phyloP scores from a whole-genome alignment of 1,140 invertebrate species.

The Ostrea edulis region DNA sequence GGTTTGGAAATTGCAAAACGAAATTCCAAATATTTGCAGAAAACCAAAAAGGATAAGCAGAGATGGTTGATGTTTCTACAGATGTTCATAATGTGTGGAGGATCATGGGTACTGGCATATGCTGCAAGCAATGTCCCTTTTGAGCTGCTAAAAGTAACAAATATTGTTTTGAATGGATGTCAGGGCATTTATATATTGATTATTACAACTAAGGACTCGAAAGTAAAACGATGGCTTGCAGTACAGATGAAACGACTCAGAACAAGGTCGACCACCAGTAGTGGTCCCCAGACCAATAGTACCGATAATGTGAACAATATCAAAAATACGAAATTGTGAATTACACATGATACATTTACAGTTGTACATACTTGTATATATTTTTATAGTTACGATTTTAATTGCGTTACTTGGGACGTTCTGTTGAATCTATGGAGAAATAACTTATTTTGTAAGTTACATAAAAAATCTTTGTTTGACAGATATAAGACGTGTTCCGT shows the following conservation, averaged over 20 bases:
- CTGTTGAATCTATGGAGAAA: too few relatives aligned
- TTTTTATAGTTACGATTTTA: too few relatives aligned
- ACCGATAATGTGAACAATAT: neutral
- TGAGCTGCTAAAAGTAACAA: neutral
- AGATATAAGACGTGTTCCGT: too few relatives aligned
- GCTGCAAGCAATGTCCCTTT: neutral
- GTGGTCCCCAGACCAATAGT: neutral
- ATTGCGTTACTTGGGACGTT: too few relatives aligned
- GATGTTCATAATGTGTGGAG: neutral
- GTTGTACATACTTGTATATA: too few relatives aligned
- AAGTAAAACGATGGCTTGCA: neutral
- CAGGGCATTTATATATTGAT: neutral
- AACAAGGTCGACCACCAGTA: neutral
- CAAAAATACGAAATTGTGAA: neutral
- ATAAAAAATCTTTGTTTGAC: too few relatives aligned
- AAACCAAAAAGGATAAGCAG: neutral
- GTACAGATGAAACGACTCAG: neutral
- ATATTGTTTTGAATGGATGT: neutral
- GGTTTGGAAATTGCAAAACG: neutral
- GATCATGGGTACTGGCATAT: neutral
- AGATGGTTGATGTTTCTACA: neutral
- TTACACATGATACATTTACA: too few relatives aligned
- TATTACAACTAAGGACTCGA: neutral
- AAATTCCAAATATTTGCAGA: neutral
- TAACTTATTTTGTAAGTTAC: too few relatives aligned